Evolutionary conservation across 2,888 invertebrate species (phyloP).

Genomic region (Microctonus brassicae): DNA sequence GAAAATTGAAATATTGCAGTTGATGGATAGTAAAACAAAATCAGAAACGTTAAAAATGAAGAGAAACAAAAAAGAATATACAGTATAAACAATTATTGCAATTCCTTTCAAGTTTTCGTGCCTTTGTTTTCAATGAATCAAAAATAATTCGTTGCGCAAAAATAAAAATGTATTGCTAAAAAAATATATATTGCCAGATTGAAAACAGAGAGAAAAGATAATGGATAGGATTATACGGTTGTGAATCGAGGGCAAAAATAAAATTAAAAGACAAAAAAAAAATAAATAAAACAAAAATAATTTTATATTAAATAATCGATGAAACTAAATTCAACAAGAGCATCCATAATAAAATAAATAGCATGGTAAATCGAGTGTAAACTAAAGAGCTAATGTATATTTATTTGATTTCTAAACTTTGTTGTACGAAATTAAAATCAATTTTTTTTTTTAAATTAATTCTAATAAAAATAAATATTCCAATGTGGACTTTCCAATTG

Average conservation of each 20-base stretch:
- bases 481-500: not conserved
- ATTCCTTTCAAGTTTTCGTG: slow-evolving; percentile 62
- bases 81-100: not conserved
- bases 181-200: slow-evolving; percentile 7
- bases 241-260: not conserved
- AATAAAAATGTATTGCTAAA: slow-evolving; percentile 21
- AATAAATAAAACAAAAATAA: not conserved
- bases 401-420: not conserved
- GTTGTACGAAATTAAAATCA: not conserved
- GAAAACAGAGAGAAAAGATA: slow-evolving; percentile 40
- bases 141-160: slow-evolving; percentile 57
- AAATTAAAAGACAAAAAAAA: too few species aligned
- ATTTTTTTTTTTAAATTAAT: not conserved
- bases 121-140: slow-evolving; percentile 64
- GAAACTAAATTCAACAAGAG: not conserved
- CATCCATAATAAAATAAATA: not conserved
- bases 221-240: not conserved
- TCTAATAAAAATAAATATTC: not conserved
- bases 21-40: slow-evolving; percentile 62
- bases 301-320: not conserved
- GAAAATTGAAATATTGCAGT: slow-evolving; percentile 45
- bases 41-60: slow-evolving; percentile 28
- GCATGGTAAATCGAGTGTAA: not conserved
- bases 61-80: too few species aligned
- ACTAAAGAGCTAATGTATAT: not conserved